These are phyloP conservation scores for Conus betulinus DNA, from an alignment of 1,140 invertebrate species.

Conservation along the genomic window DNA sequence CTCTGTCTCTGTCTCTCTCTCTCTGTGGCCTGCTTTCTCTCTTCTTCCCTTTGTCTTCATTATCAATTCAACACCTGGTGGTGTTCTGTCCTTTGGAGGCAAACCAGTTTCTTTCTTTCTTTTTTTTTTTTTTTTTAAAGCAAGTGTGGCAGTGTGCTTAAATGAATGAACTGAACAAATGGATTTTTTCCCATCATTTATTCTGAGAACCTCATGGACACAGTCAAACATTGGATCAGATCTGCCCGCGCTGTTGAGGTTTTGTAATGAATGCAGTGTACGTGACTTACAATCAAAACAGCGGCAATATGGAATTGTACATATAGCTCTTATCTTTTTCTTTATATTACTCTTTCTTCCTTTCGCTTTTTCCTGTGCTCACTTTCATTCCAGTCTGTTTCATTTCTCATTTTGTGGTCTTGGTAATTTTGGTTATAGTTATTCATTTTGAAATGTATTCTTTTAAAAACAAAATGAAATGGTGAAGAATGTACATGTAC, in stretches of 20 bases:
- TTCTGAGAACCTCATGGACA: neutral
- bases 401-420: slow-evolving; percentile 13
- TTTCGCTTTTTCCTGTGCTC: neutral
- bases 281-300: slow-evolving; percentile 16
- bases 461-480: neutral
- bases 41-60: no score
- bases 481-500: neutral
- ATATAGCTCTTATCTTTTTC: neutral
- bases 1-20: no score
- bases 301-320: slow-evolving; percentile 24
- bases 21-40: no score
- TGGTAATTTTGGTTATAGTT: neutral
- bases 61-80: no score
- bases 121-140: neutral
- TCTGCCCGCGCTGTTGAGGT: no score
- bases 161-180: neutral
- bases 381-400: neutral
- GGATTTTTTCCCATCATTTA: neutral
- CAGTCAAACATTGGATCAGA: no score
- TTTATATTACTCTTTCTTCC: neutral
- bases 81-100: no score
- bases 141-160: neutral
- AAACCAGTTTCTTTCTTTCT: no score
- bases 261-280: neutral
- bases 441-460: neutral